Base-by-base conservation (phyloP, 1,140 invertebrate species). In the Saccostrea glomerata region DNA sequence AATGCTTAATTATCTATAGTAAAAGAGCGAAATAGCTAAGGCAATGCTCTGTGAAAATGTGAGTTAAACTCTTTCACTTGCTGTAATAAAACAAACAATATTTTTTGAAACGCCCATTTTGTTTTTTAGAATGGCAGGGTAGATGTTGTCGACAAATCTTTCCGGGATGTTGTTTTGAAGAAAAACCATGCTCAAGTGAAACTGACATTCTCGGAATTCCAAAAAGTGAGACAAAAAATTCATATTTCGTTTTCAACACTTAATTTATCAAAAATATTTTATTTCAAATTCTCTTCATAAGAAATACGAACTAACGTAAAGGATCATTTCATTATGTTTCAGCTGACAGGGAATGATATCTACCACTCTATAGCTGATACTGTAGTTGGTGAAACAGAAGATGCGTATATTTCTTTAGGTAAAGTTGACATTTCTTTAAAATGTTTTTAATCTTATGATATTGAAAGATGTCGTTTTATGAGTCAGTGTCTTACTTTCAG, bases 321-420 rank as follows among this genome's bases (percentile, higher is more conserved):
- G 30, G 2, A 36, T 36, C 6, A 77, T 77, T 36, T 77, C n/a
- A 77, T 77, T 23, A 15, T 73, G 20, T 87, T 91, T 66, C 86
- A 93, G 92, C 66, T 93, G 20, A 88, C 90, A 15, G 91, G 92
- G 30, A 89, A 90, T 90, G 92, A 91, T 87, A 91, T 93, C 36
- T 90, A 86, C 82, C 84, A 90, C 11, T 90, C 89, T 13, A 92
- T 93, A 20, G 87, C 90, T 54, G 90, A 91, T 84, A 89, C 90
- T 5, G 85, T 90, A 13, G 63, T 89, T 11, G 91, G 92, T 1
- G 92, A 93, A 86, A 86, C 88, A 13, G 89, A 91, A 63, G 91
- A 91, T 40, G 92, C 73, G 23, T 93, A 93, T 85, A 84, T 93
- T 17, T 88, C 77, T 63, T 63, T 93, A 66, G 88, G 92, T 92